Base-by-base conservation (phyloP, 2,888 invertebrate genomes). In the Trisateles emortualis region DNA sequence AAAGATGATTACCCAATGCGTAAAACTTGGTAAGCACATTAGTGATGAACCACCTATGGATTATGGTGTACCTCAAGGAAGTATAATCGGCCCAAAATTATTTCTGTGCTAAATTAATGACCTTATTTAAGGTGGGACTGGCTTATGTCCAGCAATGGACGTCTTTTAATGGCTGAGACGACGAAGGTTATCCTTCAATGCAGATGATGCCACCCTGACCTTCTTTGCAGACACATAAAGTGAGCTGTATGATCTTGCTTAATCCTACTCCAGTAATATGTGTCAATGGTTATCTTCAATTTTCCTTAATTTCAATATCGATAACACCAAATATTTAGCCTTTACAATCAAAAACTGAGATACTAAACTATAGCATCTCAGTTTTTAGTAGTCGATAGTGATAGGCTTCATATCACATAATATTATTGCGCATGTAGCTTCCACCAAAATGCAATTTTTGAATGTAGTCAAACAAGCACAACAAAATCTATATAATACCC, bases 261-360 rank as follows among this genome's bases (percentile, higher is more conserved):
- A 52, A 1, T 5, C 10, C 0, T 39, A 29, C 1, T 45, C 45
- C 17, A 35, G 35, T 13, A 51, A 1, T 0, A 10, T 50, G 3
- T 38, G 35, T 36, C 49, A 49, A 11, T 49, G 42, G 49, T 29
- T 42, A 8, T 6, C n/a, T 16, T 2, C 26, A 1, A 39, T 42
- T 17, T 39, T 3, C 17, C 36, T 39, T 10, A 42, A 33, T 10
- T 4, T 47, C 10, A 47, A 47, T 13, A 32, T 39, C 17, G 32
- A 32, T 13, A 50, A 50, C 29, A 49, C 49, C 9, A 38, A 50
- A 32, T 50, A 42, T 14, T 19, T 50, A 2, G 4, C 29, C 4
- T 50, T 38, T 22, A 30, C 43, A 29, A 39, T 43, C 5, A 17
- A 29, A n/a, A 50, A 50, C n/a, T n/a, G n/a, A n/a, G n/a, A n/a